These are phyloP conservation scores for Mnemiopsis leidyi DNA, from an alignment of 37 sponge, comb jelly and placozoan species.

Conservation along the genomic window DNA sequence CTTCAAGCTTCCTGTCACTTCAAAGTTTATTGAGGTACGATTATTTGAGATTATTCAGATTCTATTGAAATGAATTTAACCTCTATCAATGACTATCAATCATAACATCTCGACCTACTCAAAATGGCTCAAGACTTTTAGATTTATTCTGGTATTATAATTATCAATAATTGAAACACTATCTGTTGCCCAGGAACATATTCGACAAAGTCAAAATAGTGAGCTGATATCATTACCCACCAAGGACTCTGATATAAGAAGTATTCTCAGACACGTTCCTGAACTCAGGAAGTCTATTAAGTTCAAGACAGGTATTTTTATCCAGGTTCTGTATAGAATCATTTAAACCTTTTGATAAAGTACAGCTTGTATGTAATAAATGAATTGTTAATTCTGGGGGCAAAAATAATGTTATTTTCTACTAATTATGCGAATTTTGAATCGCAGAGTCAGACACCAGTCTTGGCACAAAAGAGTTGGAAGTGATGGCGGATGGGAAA, in stretches of 20 bases:
- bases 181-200: conserved; percentile 34
- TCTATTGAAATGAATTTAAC: too few species aligned
- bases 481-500: neutral
- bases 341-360: too few species aligned
- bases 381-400: too few species aligned
- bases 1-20: conserved; percentile 43
- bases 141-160: too few species aligned
- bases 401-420: too few species aligned
- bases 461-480: neutral
- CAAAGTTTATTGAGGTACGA: neutral
- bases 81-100: too few species aligned
- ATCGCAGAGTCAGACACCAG: neutral
- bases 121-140: too few species aligned
- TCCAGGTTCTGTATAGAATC: too few species aligned
- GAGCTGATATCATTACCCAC: conserved; percentile 42
- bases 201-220: neutral
- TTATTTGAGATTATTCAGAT: neutral
- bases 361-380: too few species aligned
- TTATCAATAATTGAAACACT: too few species aligned
- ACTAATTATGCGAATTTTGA: too few species aligned
- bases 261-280: conserved; percentile 20
- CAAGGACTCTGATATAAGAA: conserved; percentile 48
- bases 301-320: conserved; percentile 35
- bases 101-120: too few species aligned
- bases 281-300: neutral